Percentiles rank a stretch among this genome's conserved stretches.
These are phyloP conservation scores for Formica exsecta DNA, from an alignment of 1,140 invertebrate species.

Conservation along the genomic window DNA sequence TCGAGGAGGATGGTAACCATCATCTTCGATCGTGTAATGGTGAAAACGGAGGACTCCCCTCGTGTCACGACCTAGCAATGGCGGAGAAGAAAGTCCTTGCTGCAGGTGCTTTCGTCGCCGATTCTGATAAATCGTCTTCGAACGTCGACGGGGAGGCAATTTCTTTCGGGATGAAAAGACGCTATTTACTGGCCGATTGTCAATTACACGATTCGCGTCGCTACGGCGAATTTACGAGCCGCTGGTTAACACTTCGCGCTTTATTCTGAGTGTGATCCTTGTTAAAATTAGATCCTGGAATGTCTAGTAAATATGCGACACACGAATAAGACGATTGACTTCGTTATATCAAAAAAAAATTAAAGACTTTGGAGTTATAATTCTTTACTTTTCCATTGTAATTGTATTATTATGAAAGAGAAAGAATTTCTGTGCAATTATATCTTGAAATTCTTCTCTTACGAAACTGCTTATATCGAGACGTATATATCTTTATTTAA, in stretches of 20 bases:
- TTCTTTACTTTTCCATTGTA: too few relatives aligned
- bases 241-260: conserved; percentile 22
- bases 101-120: conserved; percentile 60
- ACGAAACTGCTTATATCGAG: not conserved
- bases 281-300: not conserved
- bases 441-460: not conserved
- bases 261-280: not conserved
- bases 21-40: conserved; percentile 69
- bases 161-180: not conserved
- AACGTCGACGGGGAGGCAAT: conserved; percentile 20
- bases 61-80: conserved; percentile 61
- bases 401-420: too few relatives aligned
- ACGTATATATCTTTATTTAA: not conserved
- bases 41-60: conserved; percentile 68
- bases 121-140: conserved; percentile 47
- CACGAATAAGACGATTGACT: not conserved
- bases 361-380: too few relatives aligned
- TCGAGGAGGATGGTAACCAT: conserved; percentile 36
- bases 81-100: conserved; percentile 29
- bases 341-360: too few relatives aligned
- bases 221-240: conserved; percentile 20
- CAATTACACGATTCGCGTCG: conserved; percentile 13
- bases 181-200: conserved; percentile 14
- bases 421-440: not conserved
- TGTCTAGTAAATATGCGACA: not conserved